phyloP scores from a whole-genome alignment of 2,113 vertebrate genomes.

The Catagonus wagneri region DNA sequence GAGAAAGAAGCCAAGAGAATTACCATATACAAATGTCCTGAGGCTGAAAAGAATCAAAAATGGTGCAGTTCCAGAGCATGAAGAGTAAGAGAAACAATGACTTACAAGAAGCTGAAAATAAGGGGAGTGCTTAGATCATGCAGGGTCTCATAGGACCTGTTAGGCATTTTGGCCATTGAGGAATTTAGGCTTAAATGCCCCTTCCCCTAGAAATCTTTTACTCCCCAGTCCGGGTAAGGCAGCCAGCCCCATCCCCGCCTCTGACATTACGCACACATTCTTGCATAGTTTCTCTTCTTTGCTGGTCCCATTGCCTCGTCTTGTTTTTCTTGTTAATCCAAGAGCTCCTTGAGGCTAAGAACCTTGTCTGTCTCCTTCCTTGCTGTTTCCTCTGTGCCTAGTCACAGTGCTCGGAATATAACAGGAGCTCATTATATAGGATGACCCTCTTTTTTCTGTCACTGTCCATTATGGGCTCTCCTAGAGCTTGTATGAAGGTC shows the following conservation, averaged over 20 bases:
- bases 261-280: background rate
- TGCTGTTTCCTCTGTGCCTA: background rate
- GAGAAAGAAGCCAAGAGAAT: background rate
- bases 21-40: background rate
- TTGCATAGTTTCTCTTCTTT: background rate
- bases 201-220: background rate
- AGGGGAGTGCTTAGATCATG: background rate
- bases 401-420: background rate
- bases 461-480: background rate
- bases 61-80: background rate
- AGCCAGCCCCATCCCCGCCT: background rate
- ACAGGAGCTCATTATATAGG: background rate
- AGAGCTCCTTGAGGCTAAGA: background rate
- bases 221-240: background rate
- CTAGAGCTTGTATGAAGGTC: background rate
- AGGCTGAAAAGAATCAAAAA: background rate
- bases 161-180: background rate
- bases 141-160: background rate
- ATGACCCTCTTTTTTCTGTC: background rate
- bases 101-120: background rate
- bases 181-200: background rate
- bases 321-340: background rate
- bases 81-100: background rate
- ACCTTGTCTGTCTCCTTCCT: background rate
- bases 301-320: background rate